Evolutionary conservation across 2,113 vertebrate genomes (phyloP).

Genomic region (Actenoides lindsayi): DNA sequence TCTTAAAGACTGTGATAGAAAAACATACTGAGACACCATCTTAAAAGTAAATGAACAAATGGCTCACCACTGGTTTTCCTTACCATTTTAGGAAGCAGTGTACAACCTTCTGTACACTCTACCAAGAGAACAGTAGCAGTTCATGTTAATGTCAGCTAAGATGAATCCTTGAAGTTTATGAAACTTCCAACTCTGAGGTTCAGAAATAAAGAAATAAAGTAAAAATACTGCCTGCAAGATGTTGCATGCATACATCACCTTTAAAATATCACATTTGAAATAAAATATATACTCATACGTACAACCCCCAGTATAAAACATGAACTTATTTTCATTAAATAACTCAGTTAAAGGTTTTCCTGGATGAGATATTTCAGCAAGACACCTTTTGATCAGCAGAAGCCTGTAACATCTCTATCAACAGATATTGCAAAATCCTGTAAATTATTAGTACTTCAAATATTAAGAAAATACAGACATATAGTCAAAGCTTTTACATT

Average conservation of each 20-base stretch:
- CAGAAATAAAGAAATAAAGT: background rate
- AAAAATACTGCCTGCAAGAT: background rate
- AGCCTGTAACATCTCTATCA: background rate
- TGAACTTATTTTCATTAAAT: background rate
- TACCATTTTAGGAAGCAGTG: slow-evolving; percentile 9
- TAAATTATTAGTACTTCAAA: background rate
- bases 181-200: slow-evolving; percentile 2
- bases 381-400: background rate
- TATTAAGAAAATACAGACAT: background rate
- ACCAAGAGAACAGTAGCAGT: background rate
- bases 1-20: background rate
- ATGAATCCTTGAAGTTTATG: background rate
- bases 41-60: slow-evolving; percentile 4
- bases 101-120: background rate
- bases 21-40: background rate
- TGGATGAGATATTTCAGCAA: background rate
- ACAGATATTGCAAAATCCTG: background rate
- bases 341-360: background rate
- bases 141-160: background rate
- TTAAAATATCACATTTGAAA: slow-evolving; percentile 10
- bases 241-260: background rate
- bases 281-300: background rate
- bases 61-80: background rate
- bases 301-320: background rate
- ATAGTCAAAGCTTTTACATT: background rate